Evolutionary conservation across 2,888 invertebrate genomes (phyloP).

Genomic region (Drosophila mettleri): DNA sequence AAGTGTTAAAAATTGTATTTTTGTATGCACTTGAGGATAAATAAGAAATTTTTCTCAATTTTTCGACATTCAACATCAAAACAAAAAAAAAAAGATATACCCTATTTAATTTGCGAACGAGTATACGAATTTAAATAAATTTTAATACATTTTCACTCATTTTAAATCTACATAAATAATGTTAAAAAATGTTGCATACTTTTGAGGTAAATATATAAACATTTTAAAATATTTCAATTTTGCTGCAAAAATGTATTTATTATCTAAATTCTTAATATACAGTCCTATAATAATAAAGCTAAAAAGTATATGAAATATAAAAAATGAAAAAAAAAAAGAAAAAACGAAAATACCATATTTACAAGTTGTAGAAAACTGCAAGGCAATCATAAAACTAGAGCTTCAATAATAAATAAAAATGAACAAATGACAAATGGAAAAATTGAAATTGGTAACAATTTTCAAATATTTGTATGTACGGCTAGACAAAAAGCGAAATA

Average conservation of each 20-base stretch:
- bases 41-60: too few relatives aligned
- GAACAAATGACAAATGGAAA: constrained; percentile 59
- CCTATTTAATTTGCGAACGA: neutral
- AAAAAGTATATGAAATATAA: constrained; percentile 49
- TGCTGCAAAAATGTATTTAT: neutral
- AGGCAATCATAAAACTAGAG: constrained; percentile 85
- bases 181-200: constrained; percentile 54
- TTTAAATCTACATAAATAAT: neutral
- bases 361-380: constrained; percentile 84
- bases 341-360: constrained; percentile 62
- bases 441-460: constrained; percentile 80
- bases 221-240: constrained; percentile 9
- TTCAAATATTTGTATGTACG: constrained; percentile 58
- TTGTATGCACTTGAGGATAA: too few relatives aligned
- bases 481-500: constrained; percentile 23
- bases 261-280: neutral
- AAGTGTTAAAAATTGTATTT: too few relatives aligned
- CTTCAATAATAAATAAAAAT: constrained; percentile 81
- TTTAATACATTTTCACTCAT: neutral
- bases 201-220: constrained; percentile 38
- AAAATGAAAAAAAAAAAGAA: neutral
- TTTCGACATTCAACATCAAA: too few relatives aligned
- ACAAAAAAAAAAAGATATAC: neutral
- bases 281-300: constrained; percentile 55
- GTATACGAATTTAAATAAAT: neutral